phyloP scores from a whole-genome alignment of 53 echinoderm and acorn worm species.

The Crossaster papposus region DNA sequence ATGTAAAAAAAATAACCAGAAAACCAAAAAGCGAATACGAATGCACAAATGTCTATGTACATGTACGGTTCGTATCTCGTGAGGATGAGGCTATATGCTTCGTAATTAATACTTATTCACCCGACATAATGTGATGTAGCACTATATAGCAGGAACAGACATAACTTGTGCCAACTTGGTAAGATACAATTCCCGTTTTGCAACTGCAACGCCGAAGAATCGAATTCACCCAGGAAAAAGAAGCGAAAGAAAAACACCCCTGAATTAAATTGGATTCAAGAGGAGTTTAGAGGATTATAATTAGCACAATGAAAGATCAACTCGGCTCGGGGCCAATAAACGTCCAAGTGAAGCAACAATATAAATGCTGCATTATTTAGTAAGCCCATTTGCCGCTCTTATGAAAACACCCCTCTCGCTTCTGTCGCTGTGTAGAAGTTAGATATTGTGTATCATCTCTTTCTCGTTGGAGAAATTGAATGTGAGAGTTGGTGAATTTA shows the following conservation, averaged over 20 bases:
- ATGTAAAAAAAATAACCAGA: too few relatives aligned
- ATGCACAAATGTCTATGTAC: too few relatives aligned
- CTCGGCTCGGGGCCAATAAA: background rate
- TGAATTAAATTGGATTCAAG: background rate
- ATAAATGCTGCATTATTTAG: background rate
- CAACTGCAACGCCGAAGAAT: background rate
- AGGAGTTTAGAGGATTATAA: background rate
- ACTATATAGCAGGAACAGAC: background rate
- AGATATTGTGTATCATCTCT: background rate
- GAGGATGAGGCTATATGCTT: background rate
- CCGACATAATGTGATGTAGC: background rate
- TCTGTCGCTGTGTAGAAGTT: background rate
- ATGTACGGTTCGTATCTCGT: too few relatives aligned
- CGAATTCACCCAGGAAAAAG: background rate
- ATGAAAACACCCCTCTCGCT: background rate
- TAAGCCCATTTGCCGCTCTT: background rate
- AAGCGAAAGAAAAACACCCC: background rate
- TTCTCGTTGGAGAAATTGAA: background rate
- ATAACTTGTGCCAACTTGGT: background rate
- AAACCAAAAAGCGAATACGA: too few relatives aligned
- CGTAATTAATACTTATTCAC: constrained; percentile 2
- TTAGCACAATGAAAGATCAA: background rate
- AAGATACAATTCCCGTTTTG: background rate
- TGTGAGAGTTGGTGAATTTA: background rate
- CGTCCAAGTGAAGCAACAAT: background rate